Base-by-base conservation (phyloP, 35 echinoderm and acorn worm genomes). In the Ophioderma brevispina region DNA sequence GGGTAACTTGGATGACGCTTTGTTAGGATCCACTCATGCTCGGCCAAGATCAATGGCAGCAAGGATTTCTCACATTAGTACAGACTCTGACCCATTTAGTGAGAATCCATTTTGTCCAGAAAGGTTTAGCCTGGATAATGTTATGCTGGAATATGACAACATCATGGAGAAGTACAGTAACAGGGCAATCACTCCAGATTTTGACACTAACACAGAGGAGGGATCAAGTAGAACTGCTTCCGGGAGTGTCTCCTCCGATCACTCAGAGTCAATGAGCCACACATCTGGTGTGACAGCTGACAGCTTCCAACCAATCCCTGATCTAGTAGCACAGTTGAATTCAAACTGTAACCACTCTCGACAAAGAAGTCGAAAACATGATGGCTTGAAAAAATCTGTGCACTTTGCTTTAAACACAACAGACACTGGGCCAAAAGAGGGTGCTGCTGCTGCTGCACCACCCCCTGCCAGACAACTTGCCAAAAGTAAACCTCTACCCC, bases 101-200 rank as follows among this genome's bases (percentile, higher is more conserved):
- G 85, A 92, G 18, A 64, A 77, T 55, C 80, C 76, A 17, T 87
- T 82, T 1, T 36, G 87, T 31, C 36, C 40, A 31, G 86, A 91
- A 17, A 84, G 81, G 36, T 90, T 89, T 39, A 98, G 92, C 32
- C 79, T 98, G 19, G 96, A 98, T 38, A 91, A 86, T 36, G 92
- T 98, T 0, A 75, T 98, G 33, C 92, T 93, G 19, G 92, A 98
- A 46, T 98, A 94, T 79, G 96, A 98, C n/a, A 37, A 78, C 50
- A 88, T 98, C 18, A 85, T 94, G 52, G 96, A 94, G 36, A 94
- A 94, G 49, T 98, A 98, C 40, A 87, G 82, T 38, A 92, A 89
- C n/a, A 81, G 94, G 30, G 92, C 91, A 6, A 41, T 92, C 25
- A 91, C 95, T 0, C 95, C 95, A 6, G 95, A 97, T 38, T 97